Conservation (phyloP, 2,888 invertebrate species). For the Prenolepis imparis region DNA sequence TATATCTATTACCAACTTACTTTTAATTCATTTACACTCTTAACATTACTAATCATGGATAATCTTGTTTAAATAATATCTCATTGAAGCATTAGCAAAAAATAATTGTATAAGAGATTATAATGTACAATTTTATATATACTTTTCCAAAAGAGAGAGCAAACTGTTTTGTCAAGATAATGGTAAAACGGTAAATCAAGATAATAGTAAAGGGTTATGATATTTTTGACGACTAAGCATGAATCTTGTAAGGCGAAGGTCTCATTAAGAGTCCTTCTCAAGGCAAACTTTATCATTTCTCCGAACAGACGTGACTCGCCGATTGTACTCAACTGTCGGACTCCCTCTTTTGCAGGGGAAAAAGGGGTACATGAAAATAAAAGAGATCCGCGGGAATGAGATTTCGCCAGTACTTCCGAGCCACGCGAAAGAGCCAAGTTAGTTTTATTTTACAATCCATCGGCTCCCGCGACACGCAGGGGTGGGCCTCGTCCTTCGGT, state of each 20-base stretch:
- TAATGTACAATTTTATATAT: background rate
- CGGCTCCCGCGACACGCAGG: slow-evolving; percentile 79
- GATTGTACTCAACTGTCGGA: slow-evolving; percentile 29
- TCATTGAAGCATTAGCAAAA: background rate
- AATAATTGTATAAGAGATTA: slow-evolving; percentile 11
- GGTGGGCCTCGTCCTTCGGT: slow-evolving; percentile 71
- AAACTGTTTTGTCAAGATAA: slow-evolving; percentile 8
- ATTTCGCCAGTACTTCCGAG: slow-evolving; percentile 82
- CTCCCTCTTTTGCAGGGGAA: slow-evolving; percentile 34
- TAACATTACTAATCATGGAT: background rate
- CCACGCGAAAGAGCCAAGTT: slow-evolving; percentile 85
- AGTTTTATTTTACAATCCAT: slow-evolving; percentile 87
- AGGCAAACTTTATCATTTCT: slow-evolving; percentile 64
- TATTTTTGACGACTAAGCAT: slow-evolving; percentile 46
- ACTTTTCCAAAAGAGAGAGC: background rate
- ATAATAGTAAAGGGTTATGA: slow-evolving; percentile 33
- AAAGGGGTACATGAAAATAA: slow-evolving; percentile 74
- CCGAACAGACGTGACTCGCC: slow-evolving; percentile 49
- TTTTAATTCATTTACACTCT: background rate
- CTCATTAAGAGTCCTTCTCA: slow-evolving; percentile 51
- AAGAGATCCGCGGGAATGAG: slow-evolving; percentile 83
- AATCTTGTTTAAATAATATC: background rate
- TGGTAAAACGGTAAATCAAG: slow-evolving; percentile 10
- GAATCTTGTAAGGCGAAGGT: slow-evolving; percentile 39
- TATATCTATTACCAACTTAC: background rate